Evolutionary conservation across 2,797 vertebrate genomes (phyloP).

Genomic region (Spea hammondii): DNA sequence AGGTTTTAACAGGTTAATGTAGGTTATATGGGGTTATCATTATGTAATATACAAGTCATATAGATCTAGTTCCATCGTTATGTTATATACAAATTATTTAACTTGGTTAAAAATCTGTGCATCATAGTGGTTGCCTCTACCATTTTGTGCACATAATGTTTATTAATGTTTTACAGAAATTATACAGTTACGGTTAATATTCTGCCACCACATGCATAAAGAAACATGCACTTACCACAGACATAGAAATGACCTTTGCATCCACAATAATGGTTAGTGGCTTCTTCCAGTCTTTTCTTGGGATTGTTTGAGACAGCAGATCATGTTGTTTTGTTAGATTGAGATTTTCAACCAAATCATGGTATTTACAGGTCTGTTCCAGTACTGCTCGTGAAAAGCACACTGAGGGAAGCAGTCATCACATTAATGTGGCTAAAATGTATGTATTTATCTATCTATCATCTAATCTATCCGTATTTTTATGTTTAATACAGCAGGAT

Average conservation of each 20-base stretch:
- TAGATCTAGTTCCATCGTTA: too few relatives aligned
- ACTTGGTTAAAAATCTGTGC: too few relatives aligned
- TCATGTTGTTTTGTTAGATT: constrained; percentile 18
- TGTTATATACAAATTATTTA: too few relatives aligned
- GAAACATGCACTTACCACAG: constrained; percentile 20
- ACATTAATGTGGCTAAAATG: background rate
- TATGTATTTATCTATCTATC: background rate
- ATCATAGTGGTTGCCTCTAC: too few relatives aligned
- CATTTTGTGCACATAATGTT: too few relatives aligned
- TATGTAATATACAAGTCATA: too few relatives aligned
- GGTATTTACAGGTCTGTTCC: constrained; percentile 18
- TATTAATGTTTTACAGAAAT: too few relatives aligned
- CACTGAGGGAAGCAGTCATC: background rate
- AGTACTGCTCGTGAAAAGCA: background rate
- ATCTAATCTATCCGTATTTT: too few relatives aligned
- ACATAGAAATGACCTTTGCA: constrained; percentile 1
- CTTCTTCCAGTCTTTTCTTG: constrained; percentile 26
- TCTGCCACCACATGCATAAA: background rate
- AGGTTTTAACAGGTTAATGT: too few relatives aligned
- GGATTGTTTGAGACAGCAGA: constrained; percentile 26
- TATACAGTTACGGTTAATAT: too few relatives aligned
- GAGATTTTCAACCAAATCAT: constrained; percentile 19
- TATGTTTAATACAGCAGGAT: too few relatives aligned
- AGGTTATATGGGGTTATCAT: too few relatives aligned
- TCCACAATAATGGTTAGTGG: constrained; percentile 15